Evolutionary conservation across 1,140 invertebrate species (phyloP).

Genomic region (Aphaenogaster rudis): DNA sequence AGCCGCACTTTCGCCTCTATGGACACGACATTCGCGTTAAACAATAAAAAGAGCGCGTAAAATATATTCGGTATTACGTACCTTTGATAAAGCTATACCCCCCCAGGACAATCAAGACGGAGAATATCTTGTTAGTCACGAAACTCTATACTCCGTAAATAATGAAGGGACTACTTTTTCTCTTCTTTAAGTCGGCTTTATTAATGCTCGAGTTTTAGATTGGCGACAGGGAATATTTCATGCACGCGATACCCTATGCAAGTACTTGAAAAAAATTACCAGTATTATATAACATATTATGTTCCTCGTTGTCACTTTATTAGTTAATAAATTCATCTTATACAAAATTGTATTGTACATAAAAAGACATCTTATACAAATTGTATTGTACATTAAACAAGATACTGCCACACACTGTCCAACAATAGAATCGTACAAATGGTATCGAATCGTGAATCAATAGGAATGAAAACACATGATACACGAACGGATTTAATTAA

Average conservation of each 20-base stretch:
- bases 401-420: not conserved
- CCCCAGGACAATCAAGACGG: not conserved
- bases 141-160: slow-evolving; percentile 36
- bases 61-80: slow-evolving; percentile 7
- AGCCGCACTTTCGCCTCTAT: not conserved
- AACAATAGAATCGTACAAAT: not conserved
- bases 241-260: not conserved
- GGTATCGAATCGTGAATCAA: not conserved
- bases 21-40: not conserved
- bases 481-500: not conserved
- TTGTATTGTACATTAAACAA: not conserved
- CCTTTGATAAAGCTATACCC: not conserved
- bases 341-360: not conserved
- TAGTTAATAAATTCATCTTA: not conserved
- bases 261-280: not conserved
- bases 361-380: not conserved
- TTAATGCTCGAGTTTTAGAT: slow-evolving; percentile 44
- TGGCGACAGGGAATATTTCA: slow-evolving; percentile 41
- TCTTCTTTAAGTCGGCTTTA: not conserved
- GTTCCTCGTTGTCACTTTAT: not conserved
- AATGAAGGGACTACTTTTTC: slow-evolving; percentile 40
- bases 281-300: not conserved
- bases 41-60: not conserved
- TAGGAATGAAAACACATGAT: not conserved
- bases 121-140: slow-evolving; percentile 33